phyloP scores from a whole-genome alignment of 2,797 vertebrate species.

The Pampus argenteus region DNA sequence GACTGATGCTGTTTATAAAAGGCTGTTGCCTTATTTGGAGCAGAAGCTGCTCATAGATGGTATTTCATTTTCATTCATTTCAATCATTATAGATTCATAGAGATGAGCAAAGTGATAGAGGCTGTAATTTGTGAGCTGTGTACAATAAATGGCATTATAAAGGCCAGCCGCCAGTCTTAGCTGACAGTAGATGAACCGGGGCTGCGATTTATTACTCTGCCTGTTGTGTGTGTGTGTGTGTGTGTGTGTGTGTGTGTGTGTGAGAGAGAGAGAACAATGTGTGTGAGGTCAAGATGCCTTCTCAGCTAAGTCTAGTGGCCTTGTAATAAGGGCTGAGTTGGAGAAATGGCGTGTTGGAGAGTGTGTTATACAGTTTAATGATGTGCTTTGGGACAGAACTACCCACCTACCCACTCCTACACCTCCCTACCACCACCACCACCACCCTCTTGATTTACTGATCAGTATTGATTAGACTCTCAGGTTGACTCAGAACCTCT shows the following conservation, averaged over 20 bases:
- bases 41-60: background rate
- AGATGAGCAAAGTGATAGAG: conserved; percentile 17
- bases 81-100: conserved; percentile 19
- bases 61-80: conserved; percentile 23
- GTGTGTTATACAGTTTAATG: conserved; percentile 68
- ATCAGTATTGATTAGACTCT: conserved; percentile 63
- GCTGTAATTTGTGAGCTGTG: conserved; percentile 39
- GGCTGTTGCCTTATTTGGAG: background rate
- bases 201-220: conserved; percentile 53
- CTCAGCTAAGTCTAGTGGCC: conserved; percentile 62
- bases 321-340: conserved; percentile 63
- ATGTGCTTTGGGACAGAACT: conserved; percentile 64
- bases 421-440: conserved; percentile 3
- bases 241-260: conserved; percentile 27
- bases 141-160: conserved; percentile 45
- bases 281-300: conserved; percentile 63
- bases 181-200: conserved; percentile 58
- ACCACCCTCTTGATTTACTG: conserved; percentile 45
- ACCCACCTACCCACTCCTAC: conserved; percentile 34
- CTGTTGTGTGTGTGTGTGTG: conserved; percentile 32
- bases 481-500: conserved; percentile 23
- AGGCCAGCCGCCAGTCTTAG: conserved; percentile 44
- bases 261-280: conserved; percentile 6
- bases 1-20: conserved; percentile 1
- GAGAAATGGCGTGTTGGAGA: conserved; percentile 69